These are phyloP conservation scores for Aphodius granarius DNA, from an alignment of 2,888 invertebrate genomes.

Conservation along the genomic window DNA sequence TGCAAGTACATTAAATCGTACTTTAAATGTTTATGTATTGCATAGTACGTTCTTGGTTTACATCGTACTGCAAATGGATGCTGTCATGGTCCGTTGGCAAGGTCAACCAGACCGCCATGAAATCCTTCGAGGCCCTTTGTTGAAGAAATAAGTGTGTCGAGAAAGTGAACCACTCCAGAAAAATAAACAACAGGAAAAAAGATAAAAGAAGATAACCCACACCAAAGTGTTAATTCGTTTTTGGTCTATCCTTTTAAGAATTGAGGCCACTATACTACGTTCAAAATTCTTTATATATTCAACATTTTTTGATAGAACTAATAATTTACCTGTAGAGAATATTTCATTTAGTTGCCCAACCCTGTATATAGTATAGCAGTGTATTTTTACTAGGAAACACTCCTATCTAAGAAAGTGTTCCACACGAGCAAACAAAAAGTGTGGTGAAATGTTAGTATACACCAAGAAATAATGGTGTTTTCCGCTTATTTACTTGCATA, in stretches of 20 bases:
- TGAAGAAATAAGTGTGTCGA: background rate
- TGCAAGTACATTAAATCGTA: background rate
- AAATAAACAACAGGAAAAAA: no score
- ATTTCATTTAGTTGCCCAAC: no score
- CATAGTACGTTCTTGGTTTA: background rate
- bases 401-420: background rate
- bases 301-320: no score
- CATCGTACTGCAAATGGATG: background rate
- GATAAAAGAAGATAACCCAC: no score
- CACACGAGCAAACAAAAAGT: background rate
- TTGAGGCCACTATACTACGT: no score
- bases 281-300: no score
- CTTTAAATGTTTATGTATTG: background rate
- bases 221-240: no score
- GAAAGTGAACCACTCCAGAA: no score
- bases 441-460: background rate
- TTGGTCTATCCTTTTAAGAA: no score
- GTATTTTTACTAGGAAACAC: background rate
- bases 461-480: background rate
- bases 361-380: background rate
- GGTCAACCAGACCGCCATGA: background rate
- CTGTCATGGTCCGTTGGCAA: background rate
- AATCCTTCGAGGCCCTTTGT: background rate
- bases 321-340: no score
- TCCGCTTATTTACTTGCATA: background rate